These are phyloP conservation scores for Periophthalmus magnuspinnatus DNA, from an alignment of 2,797 vertebrate genomes.

Conservation along the genomic window DNA sequence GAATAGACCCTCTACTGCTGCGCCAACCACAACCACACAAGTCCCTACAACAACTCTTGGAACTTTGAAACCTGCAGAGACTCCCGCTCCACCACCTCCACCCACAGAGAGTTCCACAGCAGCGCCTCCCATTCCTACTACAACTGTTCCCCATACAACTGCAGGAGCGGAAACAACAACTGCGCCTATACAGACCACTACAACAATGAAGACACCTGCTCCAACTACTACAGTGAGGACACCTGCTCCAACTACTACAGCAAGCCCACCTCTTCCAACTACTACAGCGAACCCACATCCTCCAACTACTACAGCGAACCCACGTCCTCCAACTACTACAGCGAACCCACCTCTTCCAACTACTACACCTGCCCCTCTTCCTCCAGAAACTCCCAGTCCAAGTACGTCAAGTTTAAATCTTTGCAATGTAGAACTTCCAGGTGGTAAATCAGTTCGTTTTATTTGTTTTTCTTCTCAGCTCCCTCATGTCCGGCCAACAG, in stretches of 20 bases:
- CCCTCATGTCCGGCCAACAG: slow-evolving; percentile 76
- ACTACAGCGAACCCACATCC: neutral
- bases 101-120: neutral
- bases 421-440: neutral
- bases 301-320: neutral
- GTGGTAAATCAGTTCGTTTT: neutral
- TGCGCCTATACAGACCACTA: neutral
- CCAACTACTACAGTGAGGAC: slow-evolving; percentile 6
- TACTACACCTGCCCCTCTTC: slow-evolving; percentile 7
- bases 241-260: neutral
- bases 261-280: neutral
- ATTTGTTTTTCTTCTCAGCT: slow-evolving; percentile 58
- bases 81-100: neutral
- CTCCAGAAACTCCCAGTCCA: slow-evolving; percentile 19
- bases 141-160: neutral
- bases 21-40: neutral
- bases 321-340: neutral
- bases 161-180: neutral
- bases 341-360: neutral
- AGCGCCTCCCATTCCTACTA: neutral
- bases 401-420: neutral
- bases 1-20: neutral
- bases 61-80: neutral
- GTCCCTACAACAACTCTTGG: neutral
- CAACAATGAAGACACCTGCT: neutral